Evolutionary conservation across 1,140 invertebrate genomes (phyloP).

Genomic region (Parapsyche elsis): DNA sequence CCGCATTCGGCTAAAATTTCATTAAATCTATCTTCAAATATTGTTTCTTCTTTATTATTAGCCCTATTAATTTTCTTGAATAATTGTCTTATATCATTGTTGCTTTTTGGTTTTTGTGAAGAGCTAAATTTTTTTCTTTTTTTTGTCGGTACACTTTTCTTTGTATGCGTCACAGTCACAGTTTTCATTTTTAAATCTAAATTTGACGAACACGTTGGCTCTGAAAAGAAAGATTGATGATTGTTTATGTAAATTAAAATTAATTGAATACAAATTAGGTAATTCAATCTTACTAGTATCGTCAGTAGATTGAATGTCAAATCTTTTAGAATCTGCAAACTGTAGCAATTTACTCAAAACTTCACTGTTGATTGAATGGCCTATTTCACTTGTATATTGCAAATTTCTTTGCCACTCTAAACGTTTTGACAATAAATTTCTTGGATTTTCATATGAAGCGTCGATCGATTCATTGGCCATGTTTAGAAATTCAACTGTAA

Average conservation of each 20-base stretch:
- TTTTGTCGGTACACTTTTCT: conserved; percentile 32
- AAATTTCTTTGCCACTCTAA: conserved; percentile 64
- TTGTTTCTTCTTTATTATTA: conserved; percentile 58
- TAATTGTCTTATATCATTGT: conserved; percentile 63
- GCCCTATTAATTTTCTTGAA: conserved; percentile 64
- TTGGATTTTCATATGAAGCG: neutral
- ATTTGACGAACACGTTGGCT: too few species aligned
- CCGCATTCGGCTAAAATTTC: conserved; percentile 50
- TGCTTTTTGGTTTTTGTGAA: conserved; percentile 58
- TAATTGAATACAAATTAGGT: neutral
- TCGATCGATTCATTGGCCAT: neutral
- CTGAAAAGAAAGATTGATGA: too few species aligned
- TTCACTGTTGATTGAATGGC: conserved; percentile 63
- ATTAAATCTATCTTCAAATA: conserved; percentile 47
- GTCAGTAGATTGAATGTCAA: neutral
- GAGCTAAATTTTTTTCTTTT: conserved; percentile 46
- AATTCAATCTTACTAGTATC: neutral
- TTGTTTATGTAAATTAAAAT: neutral
- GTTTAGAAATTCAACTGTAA: neutral
- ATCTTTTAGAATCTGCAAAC: conserved; percentile 62
- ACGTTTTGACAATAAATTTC: conserved; percentile 60
- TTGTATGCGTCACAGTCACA: neutral
- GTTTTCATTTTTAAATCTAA: neutral
- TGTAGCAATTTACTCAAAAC: conserved; percentile 63
- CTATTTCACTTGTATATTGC: conserved; percentile 61